Conservation (phyloP, 2,888 invertebrate genomes). For the Parnassius glacialis region DNA sequence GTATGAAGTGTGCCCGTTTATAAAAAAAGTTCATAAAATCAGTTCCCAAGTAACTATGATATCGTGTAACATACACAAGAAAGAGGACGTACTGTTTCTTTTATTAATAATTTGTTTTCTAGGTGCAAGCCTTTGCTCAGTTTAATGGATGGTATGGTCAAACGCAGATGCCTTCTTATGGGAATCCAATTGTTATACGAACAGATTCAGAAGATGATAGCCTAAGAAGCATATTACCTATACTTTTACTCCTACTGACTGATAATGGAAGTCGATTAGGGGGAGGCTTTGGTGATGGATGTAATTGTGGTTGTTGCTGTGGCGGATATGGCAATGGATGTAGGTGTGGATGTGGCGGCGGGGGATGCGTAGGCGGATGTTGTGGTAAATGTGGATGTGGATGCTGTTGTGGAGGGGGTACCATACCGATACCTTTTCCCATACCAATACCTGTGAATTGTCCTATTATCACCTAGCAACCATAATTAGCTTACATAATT, state of each 20-base stretch:
- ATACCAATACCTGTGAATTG: conserved; percentile 45
- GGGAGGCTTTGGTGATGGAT: conserved; percentile 25
- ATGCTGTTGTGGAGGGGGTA: conserved; percentile 33
- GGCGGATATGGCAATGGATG: conserved; percentile 35
- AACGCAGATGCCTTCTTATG: conserved; percentile 37
- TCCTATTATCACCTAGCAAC: conserved; percentile 36
- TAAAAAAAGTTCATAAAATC: too few relatives aligned
- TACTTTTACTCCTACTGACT: conserved; percentile 48
- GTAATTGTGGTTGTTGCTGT: conserved; percentile 29
- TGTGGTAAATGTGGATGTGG: conserved; percentile 9
- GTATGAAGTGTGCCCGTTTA: too few relatives aligned
- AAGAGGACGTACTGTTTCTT: too few relatives aligned
- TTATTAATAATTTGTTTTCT: conserved; percentile 24
- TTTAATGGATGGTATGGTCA: conserved; percentile 35
- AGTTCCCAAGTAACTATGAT: too few relatives aligned
- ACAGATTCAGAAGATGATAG: conserved; percentile 45
- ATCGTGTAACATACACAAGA: too few relatives aligned
- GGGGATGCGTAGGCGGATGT: conserved; percentile 31
- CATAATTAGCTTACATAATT: too few relatives aligned
- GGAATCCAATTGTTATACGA: conserved; percentile 43
- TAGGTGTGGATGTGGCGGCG: conserved; percentile 15
- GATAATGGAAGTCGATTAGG: conserved; percentile 38
- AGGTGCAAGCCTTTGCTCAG: conserved; percentile 50
- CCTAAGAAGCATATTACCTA: conserved; percentile 43
- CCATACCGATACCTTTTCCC: conserved; percentile 50